Evolutionary conservation across 92 coral and sea anemone species (phyloP), one percentile per base, ranked within the genome.

Genomic region (Scolanthus callimorphus): DNA sequence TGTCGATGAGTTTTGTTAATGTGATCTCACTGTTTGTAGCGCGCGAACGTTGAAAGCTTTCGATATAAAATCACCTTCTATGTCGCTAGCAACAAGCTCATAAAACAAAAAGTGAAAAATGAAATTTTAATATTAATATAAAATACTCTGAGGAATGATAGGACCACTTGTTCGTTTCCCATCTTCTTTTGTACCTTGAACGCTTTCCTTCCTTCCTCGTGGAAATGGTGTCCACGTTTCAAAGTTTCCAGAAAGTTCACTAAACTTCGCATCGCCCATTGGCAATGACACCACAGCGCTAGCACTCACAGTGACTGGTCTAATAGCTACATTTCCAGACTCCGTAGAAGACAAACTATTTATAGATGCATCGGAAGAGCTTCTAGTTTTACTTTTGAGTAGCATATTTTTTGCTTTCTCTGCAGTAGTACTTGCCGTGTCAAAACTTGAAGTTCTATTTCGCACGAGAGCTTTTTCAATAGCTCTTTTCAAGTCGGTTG

Each of bases 111-210:
- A n/a, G n/a, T n/a, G n/a, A n/a, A n/a, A n/a, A n/a, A n/a, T n/a
- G n/a, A n/a, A n/a, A n/a, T n/a, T n/a, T n/a, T n/a, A n/a, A 9
- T 46, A 4, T 61, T 31, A 86, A 45, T 86, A 86, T 6, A 86
- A 57, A n/a, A 86, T 86, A 57, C 95, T 86, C 12, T 61, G 78
- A 13, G 95, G 95, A 39, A 86, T 82, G 11, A 82, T 25, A 0
- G 88, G 52, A 4, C 52, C 52, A 21, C 11, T 4, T 68, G 27
- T 62, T 48, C 60, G 49, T 44, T 3, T 80, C 25, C 21, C 73
- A 4, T 10, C 59, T 67, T 27, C 69, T 41, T 31, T 29, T 55
- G 1, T 41, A 11, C 22, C 51, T 48, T 20, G 57, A 56, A 47
- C 38, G 30, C 48, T 55, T 2, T 57, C 64, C 49, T 47, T 55